Base-by-base conservation (phyloP, 2,113 vertebrate species). In the Rhombomys opimus region DNA sequence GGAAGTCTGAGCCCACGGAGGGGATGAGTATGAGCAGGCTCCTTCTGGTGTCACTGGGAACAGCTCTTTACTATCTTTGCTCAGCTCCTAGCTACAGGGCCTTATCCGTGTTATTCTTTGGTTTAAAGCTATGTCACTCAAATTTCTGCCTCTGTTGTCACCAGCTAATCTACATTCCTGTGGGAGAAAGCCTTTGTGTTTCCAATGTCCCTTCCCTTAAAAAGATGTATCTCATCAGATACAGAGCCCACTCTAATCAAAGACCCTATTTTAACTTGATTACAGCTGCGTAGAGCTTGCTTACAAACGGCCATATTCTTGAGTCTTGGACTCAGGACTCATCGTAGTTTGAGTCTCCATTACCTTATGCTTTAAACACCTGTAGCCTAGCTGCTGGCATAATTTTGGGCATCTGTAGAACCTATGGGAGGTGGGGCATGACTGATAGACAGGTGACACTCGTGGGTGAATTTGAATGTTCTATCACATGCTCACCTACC, bases 21-120 rank as follows among this genome's bases (percentile, higher is more conserved):
- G 14, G 0, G 1, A 7, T 52, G 2, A 0, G 5, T 17, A 9
- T n/a, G 9, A 23, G 10, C 61, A 67, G 7, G 32, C 23, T 38
- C 7, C 11, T 46, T 50, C 73, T 59, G 20, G 38, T 15, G n/a
- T 46, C 9, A 63, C 72, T 25, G 10, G 54, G 72, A 50, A 78
- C 23, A 23, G 25, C 54, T 89, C 32, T 27, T 82, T 65, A 8
- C 23, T 50, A 9, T n/a, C 3, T 25, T 87, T 65, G 30, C n/a
- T n/a, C 65, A 50, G 54, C 65, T 57, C 81, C 20, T 59, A n/a
- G 22, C 8, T 57, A 14, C 38, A 68, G 4, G 9, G 4, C 20
- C 12, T 11, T 54, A 9, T 46, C n/a, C 23, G 52, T 2, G 8
- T 12, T 63, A 3, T 57, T 67, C 20, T 75, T 57, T 85, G 65